Conservation (phyloP, 2,888 invertebrate genomes). For the Drosophila mercatorum region DNA sequence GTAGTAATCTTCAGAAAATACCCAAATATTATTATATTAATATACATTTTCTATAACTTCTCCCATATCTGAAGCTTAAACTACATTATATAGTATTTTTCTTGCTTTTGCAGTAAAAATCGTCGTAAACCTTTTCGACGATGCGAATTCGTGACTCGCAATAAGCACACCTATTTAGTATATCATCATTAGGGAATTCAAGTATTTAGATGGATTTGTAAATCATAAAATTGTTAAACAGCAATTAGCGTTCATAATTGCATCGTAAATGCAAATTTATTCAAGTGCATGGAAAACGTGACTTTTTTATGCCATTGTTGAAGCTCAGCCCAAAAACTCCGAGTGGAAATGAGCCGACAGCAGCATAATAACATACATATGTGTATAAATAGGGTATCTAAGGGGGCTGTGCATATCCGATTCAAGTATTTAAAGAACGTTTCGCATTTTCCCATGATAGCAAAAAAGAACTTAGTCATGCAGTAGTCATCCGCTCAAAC, state of each 20-base stretch:
- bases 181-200: conserved; percentile 5
- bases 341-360: neutral
- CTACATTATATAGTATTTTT: too few relatives aligned
- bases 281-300: conserved; percentile 62
- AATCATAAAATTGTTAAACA: conserved; percentile 16
- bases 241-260: conserved; percentile 50
- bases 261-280: conserved; percentile 40
- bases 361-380: neutral
- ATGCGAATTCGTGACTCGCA: neutral
- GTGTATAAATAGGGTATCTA: neutral
- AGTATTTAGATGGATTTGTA: conserved; percentile 3
- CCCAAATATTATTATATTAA: too few relatives aligned
- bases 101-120: neutral
- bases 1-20: too few relatives aligned
- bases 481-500: neutral
- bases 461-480: conserved; percentile 16
- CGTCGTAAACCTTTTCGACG: neutral
- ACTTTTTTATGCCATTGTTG: conserved; percentile 25
- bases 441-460: neutral
- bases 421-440: neutral
- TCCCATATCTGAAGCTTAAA: too few relatives aligned
- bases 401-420: neutral
- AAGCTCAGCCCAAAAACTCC: neutral
- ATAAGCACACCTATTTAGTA: neutral
- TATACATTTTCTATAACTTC: too few relatives aligned